Percentiles rank a stretch among this genome's conserved stretches.
phyloP scores from a whole-genome alignment of 2,888 invertebrate species.

The Entomobrya proxima region DNA sequence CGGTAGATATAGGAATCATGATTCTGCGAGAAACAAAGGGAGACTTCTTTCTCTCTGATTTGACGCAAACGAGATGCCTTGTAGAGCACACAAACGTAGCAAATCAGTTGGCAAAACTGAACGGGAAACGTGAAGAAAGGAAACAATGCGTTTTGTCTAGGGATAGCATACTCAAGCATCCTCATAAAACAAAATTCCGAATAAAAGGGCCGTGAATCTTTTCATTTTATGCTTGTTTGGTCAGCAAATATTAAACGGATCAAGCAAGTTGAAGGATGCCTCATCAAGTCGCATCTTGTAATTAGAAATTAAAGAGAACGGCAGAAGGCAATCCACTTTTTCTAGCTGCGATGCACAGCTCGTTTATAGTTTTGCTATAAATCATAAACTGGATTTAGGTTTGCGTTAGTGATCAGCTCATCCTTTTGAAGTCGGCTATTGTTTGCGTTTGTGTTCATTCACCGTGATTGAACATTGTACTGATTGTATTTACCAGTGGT shows the following conservation, averaged over 20 bases:
- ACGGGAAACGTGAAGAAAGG: neutral
- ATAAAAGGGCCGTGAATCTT: neutral
- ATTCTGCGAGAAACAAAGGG: no score
- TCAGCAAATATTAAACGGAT: neutral
- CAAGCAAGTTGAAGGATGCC: neutral
- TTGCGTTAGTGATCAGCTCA: neutral
- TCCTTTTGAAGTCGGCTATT: neutral
- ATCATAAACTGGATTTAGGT: neutral
- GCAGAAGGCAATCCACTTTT: neutral
- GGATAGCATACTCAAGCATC: neutral
- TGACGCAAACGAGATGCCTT: no score
- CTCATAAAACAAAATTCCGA: constrained; percentile 1
- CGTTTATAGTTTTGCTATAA: constrained; percentile 1
- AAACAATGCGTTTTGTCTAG: neutral
- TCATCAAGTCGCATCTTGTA: neutral
- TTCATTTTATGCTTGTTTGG: neutral
- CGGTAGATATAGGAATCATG: no score
- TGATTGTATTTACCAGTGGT: no score
- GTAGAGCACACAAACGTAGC: neutral
- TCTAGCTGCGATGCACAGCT: no score
- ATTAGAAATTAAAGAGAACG: constrained; percentile 3
- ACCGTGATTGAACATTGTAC: no score
- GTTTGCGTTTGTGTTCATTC: no score
- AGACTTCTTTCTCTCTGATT: no score
- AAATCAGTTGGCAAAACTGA: neutral